Base-by-base conservation (phyloP, 1,140 invertebrate species). In the Lucilia sericata region DNA sequence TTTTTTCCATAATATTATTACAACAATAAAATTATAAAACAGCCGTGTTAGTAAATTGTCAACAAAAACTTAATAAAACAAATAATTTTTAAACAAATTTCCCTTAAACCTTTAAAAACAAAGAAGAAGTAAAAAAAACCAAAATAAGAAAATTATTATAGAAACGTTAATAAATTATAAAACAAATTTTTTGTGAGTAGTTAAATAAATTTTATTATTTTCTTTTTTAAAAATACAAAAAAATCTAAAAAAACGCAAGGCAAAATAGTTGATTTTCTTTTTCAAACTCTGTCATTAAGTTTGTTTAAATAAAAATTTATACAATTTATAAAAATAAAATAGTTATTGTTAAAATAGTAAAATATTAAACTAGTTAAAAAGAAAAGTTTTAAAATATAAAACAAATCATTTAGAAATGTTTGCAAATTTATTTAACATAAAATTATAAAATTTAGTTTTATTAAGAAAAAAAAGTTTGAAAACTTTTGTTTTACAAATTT, bases 151-250 rank as follows among this genome's bases (percentile, higher is more conserved):
- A 60, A 60, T 14, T 60, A 60, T 17, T n/a, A 60, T 14, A 60
- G 7, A 60, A 60, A 60, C 3, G n/a, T 17, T 42, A 60, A 60
- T 7, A 60, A n/a, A 60, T 17, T 30, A 30, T 30, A 60, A 17
- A 17, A n/a, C 3, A n/a, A 60, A 60, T n/a, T 70, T 21, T 21
- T 70, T 70, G 25, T 30, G n/a, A 60, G n/a, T 60, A 60, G 55
- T 70, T 70, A 70, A 70, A 70, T 21, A 21, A 70, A 21, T 70
- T 60, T 60, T 60, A 70, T 21, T 70, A 25, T 70, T 25, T 70
- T 21, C n/a, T 0, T 70, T 70, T 8, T n/a, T n/a, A 51, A 7
- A 51, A 12, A 19, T 65, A 65, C 60, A 21, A 21, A 70, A 70
- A 21, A 21, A 5, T 5, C 1, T 2, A 25, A 70, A 70, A 70